phyloP scores from a whole-genome alignment of 2,113 vertebrate species.

The Psettodes erumei region DNA sequence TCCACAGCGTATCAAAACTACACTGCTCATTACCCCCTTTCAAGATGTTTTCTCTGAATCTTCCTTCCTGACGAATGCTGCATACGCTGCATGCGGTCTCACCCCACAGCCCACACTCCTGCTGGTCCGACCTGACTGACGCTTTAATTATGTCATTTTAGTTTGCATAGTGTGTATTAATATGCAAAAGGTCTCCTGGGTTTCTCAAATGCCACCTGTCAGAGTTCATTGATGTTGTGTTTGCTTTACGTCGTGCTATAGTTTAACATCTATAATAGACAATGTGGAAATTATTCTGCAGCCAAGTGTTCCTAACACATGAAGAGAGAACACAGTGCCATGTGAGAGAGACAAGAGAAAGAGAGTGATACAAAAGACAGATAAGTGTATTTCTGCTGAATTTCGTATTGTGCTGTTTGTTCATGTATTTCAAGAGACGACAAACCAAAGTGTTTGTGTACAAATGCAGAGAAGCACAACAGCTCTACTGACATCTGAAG shows the following conservation, averaged over 20 bases:
- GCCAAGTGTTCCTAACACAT: slow-evolving; percentile 15
- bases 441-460: slow-evolving; percentile 6
- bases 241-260: slow-evolving; percentile 29
- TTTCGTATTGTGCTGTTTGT: slow-evolving; percentile 1
- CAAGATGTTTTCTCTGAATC: slow-evolving; percentile 61
- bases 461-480: background rate
- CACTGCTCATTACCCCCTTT: slow-evolving; percentile 59
- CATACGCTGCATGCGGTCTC: slow-evolving; percentile 2
- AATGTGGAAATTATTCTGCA: slow-evolving; percentile 36
- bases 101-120: slow-evolving; percentile 26
- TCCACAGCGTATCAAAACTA: slow-evolving; percentile 53
- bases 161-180: slow-evolving; percentile 54
- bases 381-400: background rate
- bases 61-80: slow-evolving; percentile 40
- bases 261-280: slow-evolving; percentile 32
- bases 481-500: slow-evolving; percentile 5
- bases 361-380: background rate
- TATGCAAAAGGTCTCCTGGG: slow-evolving; percentile 51
- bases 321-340: background rate
- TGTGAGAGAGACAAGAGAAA: background rate
- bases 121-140: slow-evolving; percentile 44
- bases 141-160: slow-evolving; percentile 52
- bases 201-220: slow-evolving; percentile 60
- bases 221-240: slow-evolving; percentile 48
- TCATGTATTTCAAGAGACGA: slow-evolving; percentile 1